Conservation (phyloP, 2,797 vertebrate genomes). For the Chiropotes sagulatus region DNA sequence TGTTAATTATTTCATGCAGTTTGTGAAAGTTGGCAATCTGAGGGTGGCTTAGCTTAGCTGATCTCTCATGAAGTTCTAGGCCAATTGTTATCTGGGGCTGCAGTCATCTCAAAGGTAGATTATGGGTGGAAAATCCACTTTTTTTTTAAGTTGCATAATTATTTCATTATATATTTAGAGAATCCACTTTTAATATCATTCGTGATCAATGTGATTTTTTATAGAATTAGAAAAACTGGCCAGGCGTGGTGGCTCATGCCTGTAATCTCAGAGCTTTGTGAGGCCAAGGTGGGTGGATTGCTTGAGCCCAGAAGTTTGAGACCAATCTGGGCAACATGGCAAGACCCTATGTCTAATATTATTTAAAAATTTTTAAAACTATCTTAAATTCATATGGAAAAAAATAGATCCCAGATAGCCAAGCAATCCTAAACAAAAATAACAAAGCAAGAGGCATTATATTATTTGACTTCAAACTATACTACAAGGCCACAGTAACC, state of each 20-base stretch:
- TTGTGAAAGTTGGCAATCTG: background rate
- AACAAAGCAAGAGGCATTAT: background rate
- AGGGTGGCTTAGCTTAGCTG: background rate
- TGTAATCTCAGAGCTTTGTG: background rate
- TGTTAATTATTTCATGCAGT: background rate
- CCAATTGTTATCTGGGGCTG: background rate
- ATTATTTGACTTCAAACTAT: background rate
- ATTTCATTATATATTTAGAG: background rate
- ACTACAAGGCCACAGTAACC: background rate
- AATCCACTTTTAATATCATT: background rate
- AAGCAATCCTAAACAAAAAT: background rate
- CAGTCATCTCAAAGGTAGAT: background rate
- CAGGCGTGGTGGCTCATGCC: background rate
- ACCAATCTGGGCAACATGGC: background rate
- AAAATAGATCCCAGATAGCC: background rate
- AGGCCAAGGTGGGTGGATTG: background rate
- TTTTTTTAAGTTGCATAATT: too few relatives aligned
- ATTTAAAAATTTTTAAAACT: accelerated
- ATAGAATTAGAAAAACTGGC: background rate
- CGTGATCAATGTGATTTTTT: background rate
- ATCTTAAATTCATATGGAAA: background rate
- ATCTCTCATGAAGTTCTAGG: background rate
- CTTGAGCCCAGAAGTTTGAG: background rate
- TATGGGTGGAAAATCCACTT: background rate
- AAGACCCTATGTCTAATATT: background rate